A percentile compares a stretch with the other conserved stretches of the same genome.
These are phyloP conservation scores for Leuciscus idus DNA, from an alignment of 2,113 vertebrate species.

Conservation along the genomic window DNA sequence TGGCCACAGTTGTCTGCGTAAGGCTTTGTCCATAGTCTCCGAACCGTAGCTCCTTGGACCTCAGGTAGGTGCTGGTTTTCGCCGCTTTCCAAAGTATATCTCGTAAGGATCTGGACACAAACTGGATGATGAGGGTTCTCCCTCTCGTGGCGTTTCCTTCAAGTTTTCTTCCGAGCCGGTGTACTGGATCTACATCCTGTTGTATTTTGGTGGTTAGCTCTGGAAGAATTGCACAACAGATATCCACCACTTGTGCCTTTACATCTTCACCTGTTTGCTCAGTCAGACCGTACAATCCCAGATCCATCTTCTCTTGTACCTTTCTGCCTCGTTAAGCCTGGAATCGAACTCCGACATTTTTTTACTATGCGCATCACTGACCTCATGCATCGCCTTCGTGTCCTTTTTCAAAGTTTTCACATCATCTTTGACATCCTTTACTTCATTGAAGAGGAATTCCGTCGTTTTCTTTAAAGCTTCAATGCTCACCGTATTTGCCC, in stretches of 20 bases:
- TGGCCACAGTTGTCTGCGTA: background rate
- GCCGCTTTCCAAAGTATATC: background rate
- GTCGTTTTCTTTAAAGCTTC: no score
- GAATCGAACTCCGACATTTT: background rate
- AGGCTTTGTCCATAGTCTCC: background rate
- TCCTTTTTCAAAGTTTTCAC: background rate
- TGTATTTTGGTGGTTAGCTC: background rate
- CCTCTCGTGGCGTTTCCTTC: background rate
- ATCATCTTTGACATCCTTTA: no score
- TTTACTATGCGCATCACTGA: background rate
- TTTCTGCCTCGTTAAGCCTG: background rate
- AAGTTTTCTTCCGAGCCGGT: background rate
- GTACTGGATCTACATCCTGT: background rate
- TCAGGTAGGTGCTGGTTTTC: background rate
- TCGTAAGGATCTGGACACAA: no score
- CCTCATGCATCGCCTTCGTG: background rate
- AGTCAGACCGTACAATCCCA: background rate
- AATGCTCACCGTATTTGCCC: no score
- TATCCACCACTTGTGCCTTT: background rate
- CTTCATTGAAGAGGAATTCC: no score
- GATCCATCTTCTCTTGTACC: background rate
- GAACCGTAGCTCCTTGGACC: background rate
- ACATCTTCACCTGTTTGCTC: background rate
- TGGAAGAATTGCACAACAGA: background rate
- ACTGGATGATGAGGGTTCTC: background rate